Base-by-base conservation (phyloP, 2,888 invertebrate species). In the Cephus sareptanus region DNA sequence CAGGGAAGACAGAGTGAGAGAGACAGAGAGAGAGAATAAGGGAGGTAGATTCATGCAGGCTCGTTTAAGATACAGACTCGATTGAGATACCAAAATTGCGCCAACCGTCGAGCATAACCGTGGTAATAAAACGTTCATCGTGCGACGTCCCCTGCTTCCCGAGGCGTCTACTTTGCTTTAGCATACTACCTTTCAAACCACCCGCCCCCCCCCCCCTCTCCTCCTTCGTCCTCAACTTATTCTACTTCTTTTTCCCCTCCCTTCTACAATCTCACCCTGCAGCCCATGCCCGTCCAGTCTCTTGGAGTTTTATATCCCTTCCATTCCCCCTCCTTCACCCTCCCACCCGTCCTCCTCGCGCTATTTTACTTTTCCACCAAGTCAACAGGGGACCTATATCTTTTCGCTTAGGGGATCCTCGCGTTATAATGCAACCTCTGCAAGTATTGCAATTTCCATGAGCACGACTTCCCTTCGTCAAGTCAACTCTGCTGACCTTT, bases 31-130 rank as follows among this genome's bases (percentile, higher is more conserved):
- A 6, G 75, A 75, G 34, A 30, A 40, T 12, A n/a, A 33, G 40
- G 75, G 30, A 23, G 56, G 40, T 6, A 80, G 77, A 82, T 84
- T 85, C 85, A 85, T 86, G 81, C 83, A 81, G 83, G 80, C 84
- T 87, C 88, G 85, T 88, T 88, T 86, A 87, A 40, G 87, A 88
- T 87, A 87, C 82, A 80, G 78, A 82, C 84, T 82, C 85, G 83
- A 88, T 88, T 85, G 85, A 85, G 86, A 87, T 86, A 86, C 83
- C 85, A 84, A 86, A 87, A 86, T 87, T 87, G 87, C 83, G 83
- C 82, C 84, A 87, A 87, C 85, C 86, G 80, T 77, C 81, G 85
- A 80, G 83, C 85, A 86, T 84, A 85, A 87, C 84, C 84, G 81
- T 79, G 82, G 80, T 83, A 84, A 82, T 87, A 85, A 85, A 86